phyloP scores from a whole-genome alignment of 2,113 vertebrate genomes.

The Recurvirostra avosetta region DNA sequence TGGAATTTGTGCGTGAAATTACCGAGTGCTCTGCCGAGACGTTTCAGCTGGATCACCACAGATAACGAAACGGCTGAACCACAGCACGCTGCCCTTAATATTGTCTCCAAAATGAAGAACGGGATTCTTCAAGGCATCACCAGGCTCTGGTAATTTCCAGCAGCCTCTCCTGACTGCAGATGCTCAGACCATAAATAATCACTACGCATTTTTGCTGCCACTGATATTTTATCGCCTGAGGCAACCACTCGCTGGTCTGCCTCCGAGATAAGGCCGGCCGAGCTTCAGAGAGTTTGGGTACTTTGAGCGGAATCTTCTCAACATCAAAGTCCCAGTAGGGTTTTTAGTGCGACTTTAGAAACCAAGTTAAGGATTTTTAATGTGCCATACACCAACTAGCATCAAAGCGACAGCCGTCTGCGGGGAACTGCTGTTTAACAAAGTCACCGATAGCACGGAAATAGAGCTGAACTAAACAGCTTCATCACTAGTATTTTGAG shows the following conservation, averaged over 20 bases:
- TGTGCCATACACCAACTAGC: neutral
- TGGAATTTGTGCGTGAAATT: neutral
- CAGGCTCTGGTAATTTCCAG: neutral
- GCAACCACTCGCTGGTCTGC: neutral
- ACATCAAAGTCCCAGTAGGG: constrained; percentile 51
- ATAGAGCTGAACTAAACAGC: constrained; percentile 1
- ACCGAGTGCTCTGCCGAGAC: fast-evolving
- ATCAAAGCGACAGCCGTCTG: neutral
- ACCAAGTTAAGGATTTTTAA: constrained; percentile 9
- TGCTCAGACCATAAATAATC: constrained; percentile 43
- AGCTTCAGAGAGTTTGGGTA: neutral
- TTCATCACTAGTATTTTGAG: neutral
- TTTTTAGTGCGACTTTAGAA: constrained; percentile 21
- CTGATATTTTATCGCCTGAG: neutral
- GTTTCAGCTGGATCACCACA: neutral
- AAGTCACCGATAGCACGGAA: neutral
- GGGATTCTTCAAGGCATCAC: neutral
- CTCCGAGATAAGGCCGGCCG: neutral
- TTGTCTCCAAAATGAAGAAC: neutral
- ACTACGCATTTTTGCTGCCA: neutral
- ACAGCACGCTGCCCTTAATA: fast-evolving
- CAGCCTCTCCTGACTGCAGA: neutral
- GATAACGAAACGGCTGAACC: neutral
- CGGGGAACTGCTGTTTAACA: constrained; percentile 7
- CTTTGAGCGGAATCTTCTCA: constrained; percentile 47